Conservation (phyloP, 2,113 vertebrate species). For the Pseudolaguvia tuberculata region DNA sequence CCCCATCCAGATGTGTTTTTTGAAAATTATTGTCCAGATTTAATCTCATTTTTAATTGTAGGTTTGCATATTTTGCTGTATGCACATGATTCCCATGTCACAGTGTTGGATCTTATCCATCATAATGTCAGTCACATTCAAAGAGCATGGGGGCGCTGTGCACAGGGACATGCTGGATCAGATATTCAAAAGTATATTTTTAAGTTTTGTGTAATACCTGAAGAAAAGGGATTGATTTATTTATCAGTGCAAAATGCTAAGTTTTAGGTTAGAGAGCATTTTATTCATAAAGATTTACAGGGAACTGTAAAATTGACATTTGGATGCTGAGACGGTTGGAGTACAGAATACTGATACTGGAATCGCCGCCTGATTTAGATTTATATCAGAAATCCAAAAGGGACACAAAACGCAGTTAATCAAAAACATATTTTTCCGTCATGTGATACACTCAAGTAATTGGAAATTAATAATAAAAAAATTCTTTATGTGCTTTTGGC, state of each 20-base stretch:
- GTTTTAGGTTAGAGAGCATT: slow-evolving; percentile 2
- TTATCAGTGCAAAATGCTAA: slow-evolving; percentile 3
- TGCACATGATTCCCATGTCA: too few relatives aligned
- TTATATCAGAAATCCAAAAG: slow-evolving; percentile 37
- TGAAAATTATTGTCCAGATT: too few relatives aligned
- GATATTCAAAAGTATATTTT: background rate
- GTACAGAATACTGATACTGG: slow-evolving; percentile 33
- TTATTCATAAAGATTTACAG: background rate
- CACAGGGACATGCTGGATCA: too few relatives aligned
- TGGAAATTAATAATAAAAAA: slow-evolving; percentile 21
- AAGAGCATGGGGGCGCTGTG: too few relatives aligned
- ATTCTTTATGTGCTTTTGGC: slow-evolving; percentile 31
- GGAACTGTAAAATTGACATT: slow-evolving; percentile 20
- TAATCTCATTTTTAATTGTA: too few relatives aligned
- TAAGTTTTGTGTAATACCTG: too few relatives aligned
- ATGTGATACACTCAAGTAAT: slow-evolving; percentile 36
- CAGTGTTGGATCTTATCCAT: too few relatives aligned
- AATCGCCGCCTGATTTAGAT: slow-evolving; percentile 37
- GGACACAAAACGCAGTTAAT: slow-evolving; percentile 41
- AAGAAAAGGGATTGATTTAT: background rate
- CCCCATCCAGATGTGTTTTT: too few relatives aligned
- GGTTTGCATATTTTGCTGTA: too few relatives aligned
- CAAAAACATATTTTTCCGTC: slow-evolving; percentile 34
- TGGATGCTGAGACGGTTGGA: slow-evolving; percentile 8
- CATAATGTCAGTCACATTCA: too few relatives aligned